Base-by-base conservation (phyloP, 2,888 invertebrate genomes). In the Gymnoscelis rufifasciata region DNA sequence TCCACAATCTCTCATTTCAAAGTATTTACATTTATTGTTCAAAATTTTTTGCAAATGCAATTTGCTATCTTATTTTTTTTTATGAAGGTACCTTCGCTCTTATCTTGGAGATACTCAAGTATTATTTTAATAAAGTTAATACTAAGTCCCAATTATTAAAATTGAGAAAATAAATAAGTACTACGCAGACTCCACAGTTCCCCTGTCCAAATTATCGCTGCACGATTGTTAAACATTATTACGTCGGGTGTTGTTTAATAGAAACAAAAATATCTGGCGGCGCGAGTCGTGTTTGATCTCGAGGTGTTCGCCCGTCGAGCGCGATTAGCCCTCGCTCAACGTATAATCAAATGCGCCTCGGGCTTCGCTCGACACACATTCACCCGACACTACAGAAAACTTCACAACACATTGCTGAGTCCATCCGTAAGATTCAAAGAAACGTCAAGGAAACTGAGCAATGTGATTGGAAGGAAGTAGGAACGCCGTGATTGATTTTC, bases 201-300 rank as follows among this genome's bases (percentile, higher is more conserved):
- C 59, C 24, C 56, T 82, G 74, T 83, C 69, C 80, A 74, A 88
- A 84, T 87, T 83, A 87, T 86, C 86, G 87, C 86, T 86, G 83
- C 87, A 83, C 86, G 88, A 88, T 88, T 87, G 88, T 88, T 88
- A 88, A 88, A 88, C 88, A 88, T 88, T 88, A 88, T 88, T 88
- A 88, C 87, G 84, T 84, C 81, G 88, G 88, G 86, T 88, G 88
- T 88, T 88, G 88, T 88, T 88, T 88, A 88, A 88, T 88, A 88
- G 88, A 88, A 88, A 88, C 88, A 88, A 88, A 88, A 88, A 88
- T 88, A 88, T 88, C 84, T 86, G 88, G 83, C 88, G 88, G 88
- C 86, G 80, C 86, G 87, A 83, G 84, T 84, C 80, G 87, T 88
- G 88, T 88, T 88, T 88, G 88, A 88, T 88, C 88, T 88, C 88